Conservation (phyloP, 2,888 invertebrate species). For the Euplexia lucipara region DNA sequence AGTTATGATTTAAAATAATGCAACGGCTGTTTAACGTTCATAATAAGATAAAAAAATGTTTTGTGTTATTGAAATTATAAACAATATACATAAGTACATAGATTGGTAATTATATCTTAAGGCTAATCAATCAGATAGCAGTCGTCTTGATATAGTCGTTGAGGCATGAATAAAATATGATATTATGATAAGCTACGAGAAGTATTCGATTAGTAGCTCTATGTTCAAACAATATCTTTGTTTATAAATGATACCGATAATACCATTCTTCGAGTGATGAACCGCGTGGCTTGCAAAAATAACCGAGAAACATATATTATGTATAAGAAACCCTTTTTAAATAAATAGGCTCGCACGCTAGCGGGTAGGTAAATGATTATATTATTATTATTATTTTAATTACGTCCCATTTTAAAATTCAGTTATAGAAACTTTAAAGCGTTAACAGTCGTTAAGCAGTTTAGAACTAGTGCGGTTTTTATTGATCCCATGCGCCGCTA, state of each 20-base stretch:
- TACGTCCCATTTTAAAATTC: constrained; percentile 8
- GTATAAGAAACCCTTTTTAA: constrained; percentile 27
- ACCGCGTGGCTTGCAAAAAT: constrained; percentile 65
- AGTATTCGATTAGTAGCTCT: constrained; percentile 47
- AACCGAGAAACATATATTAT: constrained; percentile 38
- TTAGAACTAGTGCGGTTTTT: constrained; percentile 36
- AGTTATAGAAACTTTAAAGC: constrained; percentile 9
- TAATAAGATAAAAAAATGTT: constrained; percentile 15
- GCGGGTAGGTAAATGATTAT: constrained; percentile 12
- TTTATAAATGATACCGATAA: constrained; percentile 72
- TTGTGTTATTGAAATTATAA: not conserved
- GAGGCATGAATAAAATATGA: constrained; percentile 31
- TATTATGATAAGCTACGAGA: constrained; percentile 54
- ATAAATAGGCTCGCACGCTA: constrained; percentile 28
- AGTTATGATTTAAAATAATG: constrained; percentile 4
- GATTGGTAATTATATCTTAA: not conserved
- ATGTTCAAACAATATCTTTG: constrained; percentile 69
- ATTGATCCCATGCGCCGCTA: constrained; percentile 47
- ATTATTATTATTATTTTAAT: constrained; percentile 9
- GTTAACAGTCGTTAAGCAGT: constrained; percentile 18
- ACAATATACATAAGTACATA: not conserved
- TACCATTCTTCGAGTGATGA: constrained; percentile 72
- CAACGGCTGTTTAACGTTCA: not conserved
- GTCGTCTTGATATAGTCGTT: constrained; percentile 14
- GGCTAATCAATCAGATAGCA: constrained; percentile 12